Conservation (phyloP, 92 coral and sea anemone species). For the Epizoanthus scotinus region DNA sequence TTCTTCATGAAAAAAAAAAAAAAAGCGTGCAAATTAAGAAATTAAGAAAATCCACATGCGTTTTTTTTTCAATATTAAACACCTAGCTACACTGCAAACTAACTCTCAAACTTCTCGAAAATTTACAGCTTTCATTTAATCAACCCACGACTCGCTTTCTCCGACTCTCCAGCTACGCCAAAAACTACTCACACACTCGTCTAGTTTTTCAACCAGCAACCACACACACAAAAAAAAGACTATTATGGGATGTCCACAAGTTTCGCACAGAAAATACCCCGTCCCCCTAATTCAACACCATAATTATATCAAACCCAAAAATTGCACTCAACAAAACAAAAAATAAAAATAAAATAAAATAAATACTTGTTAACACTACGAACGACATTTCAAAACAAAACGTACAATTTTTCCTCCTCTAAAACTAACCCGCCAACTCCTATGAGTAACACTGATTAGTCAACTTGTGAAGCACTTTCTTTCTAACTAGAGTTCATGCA, state of each 20-base stretch:
- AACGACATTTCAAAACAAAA: constrained; percentile 15
- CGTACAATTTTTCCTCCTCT: not conserved
- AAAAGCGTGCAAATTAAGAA: too few species aligned
- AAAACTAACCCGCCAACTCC: constrained; percentile 19
- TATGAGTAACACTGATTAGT: too few species aligned
- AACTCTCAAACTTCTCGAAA: constrained; percentile 20
- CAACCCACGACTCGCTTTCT: too few species aligned
- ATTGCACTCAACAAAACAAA: constrained; percentile 3
- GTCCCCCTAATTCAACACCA: constrained; percentile 17
- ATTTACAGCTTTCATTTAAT: constrained; percentile 24
- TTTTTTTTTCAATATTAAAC: too few species aligned
- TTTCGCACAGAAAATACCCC: constrained; percentile 18
- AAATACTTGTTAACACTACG: constrained; percentile 7
- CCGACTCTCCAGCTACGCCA: constrained; percentile 28
- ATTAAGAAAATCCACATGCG: constrained; percentile 6
- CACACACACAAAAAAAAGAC: not conserved
- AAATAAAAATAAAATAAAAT: too few species aligned
- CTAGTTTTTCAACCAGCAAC: constrained; percentile 2
- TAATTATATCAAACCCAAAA: constrained; percentile 2
- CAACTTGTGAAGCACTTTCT: constrained; percentile 23
- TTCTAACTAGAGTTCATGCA: too few species aligned
- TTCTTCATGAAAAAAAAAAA: too few species aligned
- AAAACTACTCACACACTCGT: too few species aligned
- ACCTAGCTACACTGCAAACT: too few species aligned
- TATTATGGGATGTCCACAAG: constrained; percentile 28